phyloP scores from a whole-genome alignment of 2,888 invertebrate genomes.

The Chaetoderma sp. region DNA sequence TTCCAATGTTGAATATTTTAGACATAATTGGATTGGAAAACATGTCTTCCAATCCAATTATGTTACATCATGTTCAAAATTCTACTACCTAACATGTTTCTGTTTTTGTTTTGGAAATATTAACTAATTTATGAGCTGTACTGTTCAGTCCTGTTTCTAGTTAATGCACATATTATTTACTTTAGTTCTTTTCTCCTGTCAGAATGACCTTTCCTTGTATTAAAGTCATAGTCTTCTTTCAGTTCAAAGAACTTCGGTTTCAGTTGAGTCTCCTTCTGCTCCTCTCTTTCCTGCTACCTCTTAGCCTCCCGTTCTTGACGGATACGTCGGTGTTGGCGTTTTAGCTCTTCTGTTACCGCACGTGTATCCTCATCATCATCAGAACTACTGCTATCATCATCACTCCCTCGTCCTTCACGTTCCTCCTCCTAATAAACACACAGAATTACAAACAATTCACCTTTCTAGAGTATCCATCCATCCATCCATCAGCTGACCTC shows the following conservation, averaged over 20 bases:
- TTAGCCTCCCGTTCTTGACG: slow-evolving; percentile 68
- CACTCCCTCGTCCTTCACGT: slow-evolving; percentile 38
- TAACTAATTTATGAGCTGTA: no score
- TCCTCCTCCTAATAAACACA: slow-evolving; percentile 33
- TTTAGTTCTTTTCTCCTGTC: slow-evolving; percentile 41
- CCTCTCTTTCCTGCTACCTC: slow-evolving; percentile 49
- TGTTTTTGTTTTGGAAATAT: no score
- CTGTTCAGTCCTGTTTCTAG: no score
- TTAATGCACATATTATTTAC: no score
- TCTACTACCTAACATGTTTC: no score
- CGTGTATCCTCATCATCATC: slow-evolving; percentile 78
- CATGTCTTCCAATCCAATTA: no score
- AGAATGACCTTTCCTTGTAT: slow-evolving; percentile 37
- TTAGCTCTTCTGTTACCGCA: slow-evolving; percentile 82
- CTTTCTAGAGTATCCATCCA: no score
- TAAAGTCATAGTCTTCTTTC: slow-evolving; percentile 75
- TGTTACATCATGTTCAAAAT: no score
- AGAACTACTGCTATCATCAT: slow-evolving; percentile 71
- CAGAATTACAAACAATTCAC: no score
- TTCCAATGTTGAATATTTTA: no score
- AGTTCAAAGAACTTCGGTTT: slow-evolving; percentile 76
- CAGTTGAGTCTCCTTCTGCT: slow-evolving; percentile 15
- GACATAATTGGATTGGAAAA: no score
- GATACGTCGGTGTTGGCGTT: slow-evolving; percentile 80
- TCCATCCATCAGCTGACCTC: no score